Conservation (phyloP, 2,113 vertebrate genomes). For the Hiodon alosoides region DNA sequence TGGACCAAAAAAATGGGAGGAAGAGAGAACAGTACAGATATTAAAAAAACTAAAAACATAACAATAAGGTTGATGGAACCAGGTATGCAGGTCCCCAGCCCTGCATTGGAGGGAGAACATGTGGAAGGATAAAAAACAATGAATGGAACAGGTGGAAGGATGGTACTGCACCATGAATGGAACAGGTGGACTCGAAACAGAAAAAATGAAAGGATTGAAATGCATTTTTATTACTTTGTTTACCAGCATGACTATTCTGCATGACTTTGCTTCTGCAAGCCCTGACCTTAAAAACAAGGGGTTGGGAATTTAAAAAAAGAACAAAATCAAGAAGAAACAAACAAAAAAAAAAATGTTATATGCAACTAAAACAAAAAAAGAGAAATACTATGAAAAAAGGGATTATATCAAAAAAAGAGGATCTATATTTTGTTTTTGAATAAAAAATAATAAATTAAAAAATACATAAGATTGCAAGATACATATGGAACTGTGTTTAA, state of each 20-base stretch:
- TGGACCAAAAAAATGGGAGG: too few species aligned
- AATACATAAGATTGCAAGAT: slow-evolving; percentile 44
- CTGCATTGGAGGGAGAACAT: too few species aligned
- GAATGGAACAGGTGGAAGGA: neutral
- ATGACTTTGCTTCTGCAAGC: slow-evolving; percentile 63
- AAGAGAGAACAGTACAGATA: neutral
- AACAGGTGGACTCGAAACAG: slow-evolving; percentile 15
- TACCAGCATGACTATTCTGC: slow-evolving; percentile 71
- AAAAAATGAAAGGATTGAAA: slow-evolving; percentile 44
- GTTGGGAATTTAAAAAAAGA: slow-evolving; percentile 47
- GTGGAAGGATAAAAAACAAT: neutral
- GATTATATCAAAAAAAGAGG: slow-evolving; percentile 43
- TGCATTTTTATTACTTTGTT: slow-evolving; percentile 63
- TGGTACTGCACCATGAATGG: slow-evolving; percentile 12
- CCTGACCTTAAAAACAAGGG: slow-evolving; percentile 53
- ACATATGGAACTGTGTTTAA: slow-evolving; percentile 36
- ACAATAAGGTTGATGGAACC: neutral
- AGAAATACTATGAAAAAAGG: slow-evolving; percentile 25
- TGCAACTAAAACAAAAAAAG: slow-evolving; percentile 42
- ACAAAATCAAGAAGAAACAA: slow-evolving; percentile 36
- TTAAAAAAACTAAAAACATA: neutral
- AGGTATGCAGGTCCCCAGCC: too few species aligned
- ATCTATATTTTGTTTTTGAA: slow-evolving; percentile 48
- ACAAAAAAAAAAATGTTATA: slow-evolving; percentile 42
- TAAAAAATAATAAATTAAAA: slow-evolving; percentile 38